These are phyloP conservation scores for Pogonocherus hispidulus DNA, from an alignment of 2,888 invertebrate species.

Conservation along the genomic window DNA sequence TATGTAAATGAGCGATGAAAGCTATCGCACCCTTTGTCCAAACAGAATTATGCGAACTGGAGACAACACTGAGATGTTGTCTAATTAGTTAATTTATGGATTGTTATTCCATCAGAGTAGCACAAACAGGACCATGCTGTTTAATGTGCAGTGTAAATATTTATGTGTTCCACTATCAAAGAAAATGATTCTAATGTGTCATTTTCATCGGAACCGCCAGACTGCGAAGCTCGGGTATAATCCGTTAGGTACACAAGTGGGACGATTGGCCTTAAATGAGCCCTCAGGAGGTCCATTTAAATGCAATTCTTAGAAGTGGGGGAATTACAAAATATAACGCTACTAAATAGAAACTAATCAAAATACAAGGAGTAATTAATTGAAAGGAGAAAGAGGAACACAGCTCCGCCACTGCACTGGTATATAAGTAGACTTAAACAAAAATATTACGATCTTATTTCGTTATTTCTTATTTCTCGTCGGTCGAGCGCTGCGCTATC, in stretches of 20 bases:
- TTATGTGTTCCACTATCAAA: conserved; percentile 60
- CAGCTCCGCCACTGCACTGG: too few relatives aligned
- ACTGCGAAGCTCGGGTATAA: conserved; percentile 60
- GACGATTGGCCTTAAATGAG: conserved; percentile 49
- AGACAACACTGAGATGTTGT: conserved; percentile 61
- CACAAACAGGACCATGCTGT: conserved; percentile 62
- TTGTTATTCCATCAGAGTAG: conserved; percentile 65
- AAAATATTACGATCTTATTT: too few relatives aligned
- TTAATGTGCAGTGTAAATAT: conserved; percentile 67
- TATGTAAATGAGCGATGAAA: conserved; percentile 66
- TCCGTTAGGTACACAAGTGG: conserved; percentile 62
- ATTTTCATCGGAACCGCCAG: conserved; percentile 51
- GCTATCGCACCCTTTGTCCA: conserved; percentile 65
- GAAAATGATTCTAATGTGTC: conserved; percentile 63
- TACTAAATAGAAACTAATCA: too few relatives aligned
- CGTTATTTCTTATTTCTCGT: too few relatives aligned
- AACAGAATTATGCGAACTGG: conserved; percentile 64
- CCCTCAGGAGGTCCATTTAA: conserved; percentile 40
- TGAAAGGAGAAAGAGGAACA: too few relatives aligned
- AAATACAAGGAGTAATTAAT: too few relatives aligned
- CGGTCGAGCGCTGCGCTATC: too few relatives aligned
- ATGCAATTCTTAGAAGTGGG: neutral
- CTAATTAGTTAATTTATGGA: conserved; percentile 69
- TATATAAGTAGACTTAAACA: too few relatives aligned
- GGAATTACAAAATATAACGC: too few relatives aligned